Evolutionary conservation across 2,113 vertebrate genomes (phyloP).

Genomic region (Haemorhous mexicanus): DNA sequence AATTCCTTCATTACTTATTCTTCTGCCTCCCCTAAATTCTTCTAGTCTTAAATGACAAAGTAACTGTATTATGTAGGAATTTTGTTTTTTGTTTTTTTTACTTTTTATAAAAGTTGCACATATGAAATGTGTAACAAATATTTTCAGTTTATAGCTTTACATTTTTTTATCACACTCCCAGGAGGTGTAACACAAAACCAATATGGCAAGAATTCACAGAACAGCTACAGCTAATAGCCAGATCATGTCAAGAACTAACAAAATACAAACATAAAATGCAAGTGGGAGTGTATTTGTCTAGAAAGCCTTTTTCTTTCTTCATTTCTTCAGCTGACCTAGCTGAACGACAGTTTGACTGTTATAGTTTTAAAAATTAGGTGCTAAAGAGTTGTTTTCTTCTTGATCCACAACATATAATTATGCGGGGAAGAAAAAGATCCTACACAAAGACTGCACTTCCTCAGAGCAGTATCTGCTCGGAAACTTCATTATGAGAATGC

Average conservation of each 20-base stretch:
- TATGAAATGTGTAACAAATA: background rate
- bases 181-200: background rate
- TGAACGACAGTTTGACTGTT: background rate
- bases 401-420: background rate
- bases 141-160: background rate
- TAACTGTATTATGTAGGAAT: background rate
- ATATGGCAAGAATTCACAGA: background rate
- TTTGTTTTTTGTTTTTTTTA: accelerated
- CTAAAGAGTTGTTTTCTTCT: background rate
- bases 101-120: background rate
- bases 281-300: background rate
- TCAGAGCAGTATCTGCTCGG: background rate
- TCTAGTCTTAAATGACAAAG: background rate
- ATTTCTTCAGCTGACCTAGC: background rate
- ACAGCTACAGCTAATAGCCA: background rate
- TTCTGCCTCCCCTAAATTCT: background rate
- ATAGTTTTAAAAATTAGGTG: background rate
- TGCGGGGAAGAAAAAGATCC: background rate
- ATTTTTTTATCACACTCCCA: background rate
- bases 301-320: background rate
- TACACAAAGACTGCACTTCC: background rate
- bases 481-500: constrained; percentile 26
- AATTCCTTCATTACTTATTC: background rate
- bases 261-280: background rate
- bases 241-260: background rate